Evolutionary conservation across 2,113 vertebrate genomes (phyloP).

Genomic region (Ciconia boyciana): DNA sequence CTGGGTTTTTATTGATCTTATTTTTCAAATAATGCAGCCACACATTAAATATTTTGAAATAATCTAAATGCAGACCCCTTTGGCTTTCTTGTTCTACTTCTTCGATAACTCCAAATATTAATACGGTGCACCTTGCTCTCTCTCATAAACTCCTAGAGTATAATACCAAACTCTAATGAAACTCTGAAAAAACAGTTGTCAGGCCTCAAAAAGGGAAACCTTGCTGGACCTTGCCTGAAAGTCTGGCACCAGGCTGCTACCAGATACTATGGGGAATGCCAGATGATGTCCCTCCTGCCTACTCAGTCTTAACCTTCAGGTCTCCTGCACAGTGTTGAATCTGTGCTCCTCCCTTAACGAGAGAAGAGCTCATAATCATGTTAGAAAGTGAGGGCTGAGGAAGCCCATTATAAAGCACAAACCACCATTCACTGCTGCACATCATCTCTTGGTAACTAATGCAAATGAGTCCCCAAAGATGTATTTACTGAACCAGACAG

Average conservation of each 20-base stretch:
- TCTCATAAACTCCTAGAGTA: not conserved
- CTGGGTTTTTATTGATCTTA: not conserved
- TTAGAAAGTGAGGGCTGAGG: not conserved
- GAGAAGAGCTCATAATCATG: not conserved
- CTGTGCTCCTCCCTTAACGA: not conserved
- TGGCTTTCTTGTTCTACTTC: not conserved
- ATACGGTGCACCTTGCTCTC: not conserved
- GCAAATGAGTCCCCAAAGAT: slow-evolving; percentile 15
- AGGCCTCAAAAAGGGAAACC: not conserved
- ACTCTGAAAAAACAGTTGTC: not conserved
- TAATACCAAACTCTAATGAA: not conserved
- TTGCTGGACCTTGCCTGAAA: not conserved
- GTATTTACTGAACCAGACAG: slow-evolving; percentile 24
- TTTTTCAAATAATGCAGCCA: not conserved
- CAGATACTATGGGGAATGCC: not conserved
- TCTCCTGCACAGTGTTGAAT: not conserved
- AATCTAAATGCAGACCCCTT: not conserved
- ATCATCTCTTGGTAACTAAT: not conserved
- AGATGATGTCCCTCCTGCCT: not conserved
- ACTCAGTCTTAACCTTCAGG: not conserved
- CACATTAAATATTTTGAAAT: not conserved
- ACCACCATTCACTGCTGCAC: not conserved
- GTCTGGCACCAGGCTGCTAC: not conserved
- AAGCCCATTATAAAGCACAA: not conserved
- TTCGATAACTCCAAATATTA: not conserved